phyloP scores from a whole-genome alignment of 2,888 invertebrate genomes.

The Tuta absoluta region DNA sequence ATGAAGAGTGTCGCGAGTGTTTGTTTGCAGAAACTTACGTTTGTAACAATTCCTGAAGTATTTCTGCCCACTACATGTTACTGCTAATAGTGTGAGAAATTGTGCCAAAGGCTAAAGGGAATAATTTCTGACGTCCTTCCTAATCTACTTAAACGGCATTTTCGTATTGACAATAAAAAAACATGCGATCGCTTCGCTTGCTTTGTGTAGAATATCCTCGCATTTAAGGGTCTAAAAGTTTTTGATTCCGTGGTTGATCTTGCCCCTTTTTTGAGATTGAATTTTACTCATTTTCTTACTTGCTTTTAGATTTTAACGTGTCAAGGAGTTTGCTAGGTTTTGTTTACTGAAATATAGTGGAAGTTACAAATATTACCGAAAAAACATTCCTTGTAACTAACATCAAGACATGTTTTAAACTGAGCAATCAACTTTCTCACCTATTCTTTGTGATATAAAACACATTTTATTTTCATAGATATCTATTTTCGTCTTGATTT shows the following conservation, averaged over 20 bases:
- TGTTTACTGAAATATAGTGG: background rate
- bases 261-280: conserved; percentile 11
- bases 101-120: background rate
- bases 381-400: background rate
- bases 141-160: background rate
- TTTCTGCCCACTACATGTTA: background rate
- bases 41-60: background rate
- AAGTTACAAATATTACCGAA: background rate
- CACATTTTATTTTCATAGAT: conserved; percentile 34
- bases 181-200: no score
- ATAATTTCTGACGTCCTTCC: background rate
- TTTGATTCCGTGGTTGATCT: conserved; percentile 17
- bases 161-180: background rate
- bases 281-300: conserved; percentile 1
- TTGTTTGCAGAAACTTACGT: no score
- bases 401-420: conserved; percentile 9
- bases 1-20: no score
- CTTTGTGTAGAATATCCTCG: background rate
- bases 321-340: background rate
- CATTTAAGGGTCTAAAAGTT: conserved; percentile 10
- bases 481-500: conserved; percentile 29
- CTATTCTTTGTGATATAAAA: conserved; percentile 56
- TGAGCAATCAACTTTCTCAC: conserved; percentile 43
- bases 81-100: background rate
- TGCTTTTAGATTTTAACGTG: background rate